Evolutionary conservation across 1,140 invertebrate genomes (phyloP), one percentile per base, ranked within the genome.

Genomic region (Listronotus bonariensis): DNA sequence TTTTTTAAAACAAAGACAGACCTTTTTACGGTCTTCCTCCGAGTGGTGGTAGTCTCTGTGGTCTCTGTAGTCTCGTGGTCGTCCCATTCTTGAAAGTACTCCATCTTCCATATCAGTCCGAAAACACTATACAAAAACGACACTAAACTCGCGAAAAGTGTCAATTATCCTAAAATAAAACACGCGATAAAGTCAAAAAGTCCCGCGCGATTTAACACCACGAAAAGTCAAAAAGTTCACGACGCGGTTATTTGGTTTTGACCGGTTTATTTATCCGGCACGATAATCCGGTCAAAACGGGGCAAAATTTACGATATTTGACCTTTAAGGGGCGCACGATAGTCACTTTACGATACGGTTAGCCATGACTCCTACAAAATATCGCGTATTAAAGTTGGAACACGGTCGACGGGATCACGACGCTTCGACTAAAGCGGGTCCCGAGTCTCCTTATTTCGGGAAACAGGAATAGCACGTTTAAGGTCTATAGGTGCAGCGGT

Each of bases 51-150:
- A 32, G 54, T 56, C 11, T 36, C 42, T 40, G 61, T 64, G 26
- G 63, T 61, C 55, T 67, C 67, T 34, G 63, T 69, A 52, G 64
- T 55, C 56, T 34, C 9, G 32, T 36, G 2, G 8, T 36, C 8
- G 34, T 65, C 68, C 72, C 72, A 75, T 68, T 75, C 74, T 64
- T 75, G 74, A 52, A 75, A 75, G 65, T 68, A 74, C 74, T 75
- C 74, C 74, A 75, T 75, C 46, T 71, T 67, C 74, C 74, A 75
- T 75, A 72, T 59, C 51, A 56, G 48, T 55, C 49, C 54, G 31
- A 46, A 67, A 68, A 68, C 53, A 38, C 31, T 10, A n/a, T n/a
- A 26, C 52, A 51, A 52, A 52, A 41, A 11, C 10, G 45, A 49
- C 31, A 38, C n/a, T 8, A 38, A 61, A 43, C 57, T 32, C 45